These are phyloP conservation scores for Betta splendens DNA, from an alignment of 2,797 vertebrate species.

Conservation along the genomic window DNA sequence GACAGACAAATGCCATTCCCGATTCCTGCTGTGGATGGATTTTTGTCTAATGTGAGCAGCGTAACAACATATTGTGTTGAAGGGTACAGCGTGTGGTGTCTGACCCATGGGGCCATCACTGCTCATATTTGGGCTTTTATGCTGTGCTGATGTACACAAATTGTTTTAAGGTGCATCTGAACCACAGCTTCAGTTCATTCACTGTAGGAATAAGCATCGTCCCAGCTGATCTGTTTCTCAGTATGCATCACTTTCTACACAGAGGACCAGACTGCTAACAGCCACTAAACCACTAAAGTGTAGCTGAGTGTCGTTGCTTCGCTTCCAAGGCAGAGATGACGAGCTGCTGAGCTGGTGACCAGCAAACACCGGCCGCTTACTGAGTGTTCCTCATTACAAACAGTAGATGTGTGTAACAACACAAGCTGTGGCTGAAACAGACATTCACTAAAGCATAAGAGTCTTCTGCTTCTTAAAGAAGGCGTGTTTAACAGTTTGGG, in stretches of 20 bases:
- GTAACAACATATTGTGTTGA: no score
- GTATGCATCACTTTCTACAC: background rate
- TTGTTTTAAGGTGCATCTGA: no score
- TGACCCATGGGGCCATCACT: no score
- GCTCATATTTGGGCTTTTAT: no score
- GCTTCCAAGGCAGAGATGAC: background rate
- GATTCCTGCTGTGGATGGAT: no score
- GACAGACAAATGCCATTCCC: no score
- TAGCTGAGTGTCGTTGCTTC: background rate
- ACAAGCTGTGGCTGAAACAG: slow-evolving; percentile 21
- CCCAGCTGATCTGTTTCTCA: slow-evolving; percentile 4
- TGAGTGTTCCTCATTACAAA: background rate
- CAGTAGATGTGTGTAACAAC: slow-evolving; percentile 4
- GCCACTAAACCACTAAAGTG: background rate
- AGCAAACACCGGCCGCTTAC: background rate
- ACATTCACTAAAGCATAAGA: slow-evolving; percentile 31
- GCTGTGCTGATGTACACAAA: no score
- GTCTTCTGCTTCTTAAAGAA: no score
- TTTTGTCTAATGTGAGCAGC: no score
- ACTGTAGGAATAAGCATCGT: background rate
- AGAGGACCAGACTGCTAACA: no score
- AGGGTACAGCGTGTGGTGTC: no score
- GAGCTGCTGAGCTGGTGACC: slow-evolving; percentile 9
- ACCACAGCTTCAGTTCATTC: background rate
- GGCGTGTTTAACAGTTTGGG: background rate